Evolutionary conservation across 1,140 invertebrate species (phyloP), one percentile per base, ranked within the genome.

Genomic region (Pissodes strobi): DNA sequence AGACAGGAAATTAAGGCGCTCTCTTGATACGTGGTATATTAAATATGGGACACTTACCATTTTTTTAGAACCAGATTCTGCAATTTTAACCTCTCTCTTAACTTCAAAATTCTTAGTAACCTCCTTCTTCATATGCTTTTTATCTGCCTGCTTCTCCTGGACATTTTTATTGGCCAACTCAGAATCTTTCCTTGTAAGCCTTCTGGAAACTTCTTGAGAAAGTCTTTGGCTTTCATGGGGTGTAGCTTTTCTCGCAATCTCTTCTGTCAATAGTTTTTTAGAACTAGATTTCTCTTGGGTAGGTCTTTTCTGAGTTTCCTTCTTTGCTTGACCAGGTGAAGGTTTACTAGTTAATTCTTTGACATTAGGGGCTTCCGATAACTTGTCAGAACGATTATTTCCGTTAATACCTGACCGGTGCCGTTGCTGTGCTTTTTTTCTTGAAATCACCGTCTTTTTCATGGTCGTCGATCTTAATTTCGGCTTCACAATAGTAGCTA

Each of bases 391-490:
- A n/a, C n/a, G n/a, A n/a, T n/a, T n/a, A n/a, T n/a, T 53, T 17
- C 34, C 52, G 9, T 8, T 27, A 22, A 45, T 19, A 10, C 39
- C 34, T 30, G 48, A 19, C 27, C 65, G 55, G 4, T 59, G n/a
- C 25, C 61, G 49, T 57, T 65, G 61, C 21, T 65, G 56, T 9
- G 56, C 57, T 25, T 67, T 67, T 52, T 18, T 60, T 38, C 59
- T 58, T 9, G 67, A 69, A 8, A 68, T 43, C 0, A 64, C 63
- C 9, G 60, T 64, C 21, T 69, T 74, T 59, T 71, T 70, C 22
- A 66, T 19, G 22, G 72, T 72, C 12, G 69, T 68, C 2, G 70
- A 71, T 45, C 72, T 48, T 21, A 74, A 51, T 39, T 69, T 66
- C 19, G 70, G 64, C 55, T 69, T 72, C 2, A 71, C 55, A 12